Evolutionary conservation across 2,888 invertebrate genomes (phyloP).

Genomic region (Corbicula japonica): DNA sequence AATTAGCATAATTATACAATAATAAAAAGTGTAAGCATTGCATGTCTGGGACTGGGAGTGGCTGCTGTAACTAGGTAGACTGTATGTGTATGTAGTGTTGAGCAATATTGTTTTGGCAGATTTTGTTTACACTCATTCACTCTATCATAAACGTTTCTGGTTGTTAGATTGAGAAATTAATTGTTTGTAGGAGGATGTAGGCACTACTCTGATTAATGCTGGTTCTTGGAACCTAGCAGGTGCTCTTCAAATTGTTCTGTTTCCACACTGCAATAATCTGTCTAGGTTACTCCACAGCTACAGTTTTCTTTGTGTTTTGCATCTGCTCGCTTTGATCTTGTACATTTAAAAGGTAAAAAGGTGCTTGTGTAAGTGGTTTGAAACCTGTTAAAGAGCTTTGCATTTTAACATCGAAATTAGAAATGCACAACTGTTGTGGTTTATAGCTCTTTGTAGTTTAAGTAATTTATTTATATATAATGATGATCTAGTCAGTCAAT

Average conservation of each 20-base stretch:
- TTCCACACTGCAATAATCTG: constrained; percentile 1
- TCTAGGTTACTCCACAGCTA: constrained; percentile 6
- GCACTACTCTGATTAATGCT: constrained; percentile 23
- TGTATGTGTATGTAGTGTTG: neutral
- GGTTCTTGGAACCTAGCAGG: constrained; percentile 10
- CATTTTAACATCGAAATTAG: no score
- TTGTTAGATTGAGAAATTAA: constrained; percentile 28
- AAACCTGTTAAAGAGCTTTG: no score
- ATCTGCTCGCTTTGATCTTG: no score
- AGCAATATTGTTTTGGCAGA: constrained; percentile 16
- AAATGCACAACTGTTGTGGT: no score
- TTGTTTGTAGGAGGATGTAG: constrained; percentile 36
- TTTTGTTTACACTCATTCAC: constrained; percentile 13
- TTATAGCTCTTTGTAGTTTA: no score
- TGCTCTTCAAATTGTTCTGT: constrained; percentile 28
- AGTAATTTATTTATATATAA: no score
- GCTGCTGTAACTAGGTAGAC: constrained; percentile 1
- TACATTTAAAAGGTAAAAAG: no score
- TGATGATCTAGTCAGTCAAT: no score
- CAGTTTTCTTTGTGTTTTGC: no score
- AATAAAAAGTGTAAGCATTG: no score
- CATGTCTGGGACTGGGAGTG: constrained; percentile 25
- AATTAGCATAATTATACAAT: no score
- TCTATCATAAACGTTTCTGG: constrained; percentile 35
- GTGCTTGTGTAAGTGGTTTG: no score